Conservation (phyloP, 2,888 invertebrate genomes). For the Cyclophora albipunctata region DNA sequence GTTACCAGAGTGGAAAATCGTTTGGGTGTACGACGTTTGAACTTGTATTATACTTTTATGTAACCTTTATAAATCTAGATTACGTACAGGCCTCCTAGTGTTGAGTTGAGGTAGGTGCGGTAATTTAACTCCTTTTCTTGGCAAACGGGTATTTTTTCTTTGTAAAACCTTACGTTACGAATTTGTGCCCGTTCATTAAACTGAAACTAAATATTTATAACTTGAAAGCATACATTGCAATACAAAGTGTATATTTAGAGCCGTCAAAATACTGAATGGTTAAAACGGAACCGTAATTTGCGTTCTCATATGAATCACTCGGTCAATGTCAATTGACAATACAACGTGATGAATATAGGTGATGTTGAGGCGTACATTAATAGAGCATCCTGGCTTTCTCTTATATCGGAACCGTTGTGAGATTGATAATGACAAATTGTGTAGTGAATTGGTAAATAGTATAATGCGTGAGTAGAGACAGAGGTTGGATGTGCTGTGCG, state of each 20-base stretch:
- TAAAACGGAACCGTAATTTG: conserved; percentile 26
- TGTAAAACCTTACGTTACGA: too few relatives aligned
- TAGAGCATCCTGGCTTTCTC: neutral
- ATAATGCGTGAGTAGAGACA: conserved; percentile 8
- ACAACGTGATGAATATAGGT: conserved; percentile 25
- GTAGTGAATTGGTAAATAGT: neutral
- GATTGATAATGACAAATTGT: neutral
- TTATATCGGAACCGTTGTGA: neutral
- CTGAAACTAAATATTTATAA: too few relatives aligned
- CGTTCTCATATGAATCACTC: conserved; percentile 47
- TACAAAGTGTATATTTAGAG: too few relatives aligned
- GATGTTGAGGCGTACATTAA: neutral
- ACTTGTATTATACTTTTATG: neutral
- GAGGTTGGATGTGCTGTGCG: conserved; percentile 2
- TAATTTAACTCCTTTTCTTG: too few relatives aligned
- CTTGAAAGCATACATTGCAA: too few relatives aligned
- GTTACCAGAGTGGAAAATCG: conserved; percentile 39
- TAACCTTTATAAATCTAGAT: too few relatives aligned
- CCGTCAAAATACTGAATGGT: conserved; percentile 13
- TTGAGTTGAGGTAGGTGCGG: too few relatives aligned
- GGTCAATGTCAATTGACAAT: conserved; percentile 56
- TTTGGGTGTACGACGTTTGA: conserved; percentile 13
- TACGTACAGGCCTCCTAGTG: too few relatives aligned
- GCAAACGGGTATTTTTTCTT: too few relatives aligned
- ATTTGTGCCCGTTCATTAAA: too few relatives aligned